Conservation (phyloP, 2,113 vertebrate genomes). For the Pyxicephalus adspersus region DNA sequence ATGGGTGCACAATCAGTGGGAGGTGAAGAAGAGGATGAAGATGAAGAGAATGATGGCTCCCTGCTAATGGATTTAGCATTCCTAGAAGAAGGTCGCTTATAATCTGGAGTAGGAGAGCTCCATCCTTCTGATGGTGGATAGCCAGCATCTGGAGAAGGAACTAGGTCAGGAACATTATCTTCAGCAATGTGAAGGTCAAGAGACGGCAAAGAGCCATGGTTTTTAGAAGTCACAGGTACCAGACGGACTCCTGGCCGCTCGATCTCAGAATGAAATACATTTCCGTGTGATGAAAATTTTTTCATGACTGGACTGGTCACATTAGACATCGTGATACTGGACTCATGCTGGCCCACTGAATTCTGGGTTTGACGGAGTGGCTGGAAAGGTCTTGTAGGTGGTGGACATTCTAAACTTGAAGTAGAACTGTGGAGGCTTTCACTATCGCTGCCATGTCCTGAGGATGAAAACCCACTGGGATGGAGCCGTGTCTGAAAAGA, state of each 20-base stretch:
- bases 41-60: slow-evolving; percentile 61
- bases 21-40: slow-evolving; percentile 41
- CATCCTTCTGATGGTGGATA: slow-evolving; percentile 58
- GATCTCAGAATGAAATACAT: slow-evolving; percentile 70
- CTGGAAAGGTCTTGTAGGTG: slow-evolving; percentile 60
- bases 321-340: not conserved
- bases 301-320: slow-evolving; percentile 63
- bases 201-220: slow-evolving; percentile 72
- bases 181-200: slow-evolving; percentile 78
- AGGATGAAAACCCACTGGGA: slow-evolving; percentile 66
- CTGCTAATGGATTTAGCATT: slow-evolving; percentile 59
- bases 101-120: slow-evolving; percentile 59
- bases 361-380: slow-evolving; percentile 61
- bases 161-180: slow-evolving; percentile 59
- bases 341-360: slow-evolving; percentile 55
- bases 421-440: slow-evolving; percentile 85
- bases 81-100: slow-evolving; percentile 23
- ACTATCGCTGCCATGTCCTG: slow-evolving; percentile 75
- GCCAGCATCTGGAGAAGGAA: slow-evolving; percentile 62
- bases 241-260: slow-evolving; percentile 60
- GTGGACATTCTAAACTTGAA: slow-evolving; percentile 80
- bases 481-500: slow-evolving; percentile 78
- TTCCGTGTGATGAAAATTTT: slow-evolving; percentile 77
- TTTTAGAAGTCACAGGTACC: slow-evolving; percentile 60
- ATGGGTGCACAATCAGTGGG: slow-evolving; percentile 19